Evolutionary conservation across 2,888 invertebrate genomes (phyloP).

Genomic region (Aphodius granarius): DNA sequence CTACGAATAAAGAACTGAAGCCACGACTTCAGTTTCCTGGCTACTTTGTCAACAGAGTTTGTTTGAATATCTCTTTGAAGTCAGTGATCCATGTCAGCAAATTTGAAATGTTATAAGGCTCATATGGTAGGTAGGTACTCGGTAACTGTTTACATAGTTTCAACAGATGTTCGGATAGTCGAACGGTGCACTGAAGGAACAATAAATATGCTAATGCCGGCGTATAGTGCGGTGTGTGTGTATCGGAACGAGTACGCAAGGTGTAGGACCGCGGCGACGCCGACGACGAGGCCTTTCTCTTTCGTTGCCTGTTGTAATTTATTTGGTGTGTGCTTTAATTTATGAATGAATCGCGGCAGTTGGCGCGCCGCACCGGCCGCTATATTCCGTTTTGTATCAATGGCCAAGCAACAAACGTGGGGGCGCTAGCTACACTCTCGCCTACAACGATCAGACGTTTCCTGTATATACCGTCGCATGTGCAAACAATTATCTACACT

Average conservation of each 20-base stretch:
- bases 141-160: background rate
- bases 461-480: background rate
- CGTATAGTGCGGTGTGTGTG: background rate
- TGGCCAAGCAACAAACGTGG: background rate
- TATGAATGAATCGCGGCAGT: slow-evolving; percentile 35
- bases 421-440: background rate
- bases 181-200: background rate
- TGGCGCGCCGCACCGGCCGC: background rate
- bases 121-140: background rate
- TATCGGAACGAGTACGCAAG: slow-evolving; percentile 32
- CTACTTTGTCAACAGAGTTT: too few species aligned
- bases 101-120: background rate
- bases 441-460: background rate
- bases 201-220: background rate
- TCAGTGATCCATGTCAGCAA: too few species aligned
- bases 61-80: too few species aligned
- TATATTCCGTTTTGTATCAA: background rate
- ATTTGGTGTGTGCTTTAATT: slow-evolving; percentile 38
- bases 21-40: too few species aligned
- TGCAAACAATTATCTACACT: slow-evolving; percentile 2
- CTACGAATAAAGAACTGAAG: too few species aligned
- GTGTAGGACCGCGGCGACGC: slow-evolving; percentile 35
- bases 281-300: slow-evolving; percentile 36
- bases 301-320: slow-evolving; percentile 39
- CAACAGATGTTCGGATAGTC: background rate